Evolutionary conservation across 2,113 vertebrate genomes (phyloP).

Genomic region (Capricornis sumatraensis): DNA sequence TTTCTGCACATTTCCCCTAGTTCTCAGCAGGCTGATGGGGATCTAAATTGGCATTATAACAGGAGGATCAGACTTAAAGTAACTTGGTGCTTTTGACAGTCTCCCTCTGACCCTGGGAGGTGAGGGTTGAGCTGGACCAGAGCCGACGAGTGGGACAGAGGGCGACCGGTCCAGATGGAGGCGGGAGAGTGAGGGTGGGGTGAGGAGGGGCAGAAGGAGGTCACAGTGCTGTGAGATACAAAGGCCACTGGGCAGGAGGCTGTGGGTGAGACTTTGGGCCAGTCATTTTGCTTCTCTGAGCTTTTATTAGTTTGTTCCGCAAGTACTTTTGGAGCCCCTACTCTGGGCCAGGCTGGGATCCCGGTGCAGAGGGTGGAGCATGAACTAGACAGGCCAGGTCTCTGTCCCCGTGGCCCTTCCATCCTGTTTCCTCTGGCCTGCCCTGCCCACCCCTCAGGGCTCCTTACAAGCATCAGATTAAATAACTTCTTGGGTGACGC

Average conservation of each 20-base stretch:
- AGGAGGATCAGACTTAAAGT: not conserved
- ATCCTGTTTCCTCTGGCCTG: not conserved
- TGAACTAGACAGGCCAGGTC: not conserved
- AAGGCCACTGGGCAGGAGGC: not conserved
- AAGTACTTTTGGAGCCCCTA: not conserved
- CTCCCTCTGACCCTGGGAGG: not conserved
- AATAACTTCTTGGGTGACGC: not conserved
- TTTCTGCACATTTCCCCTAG: not conserved
- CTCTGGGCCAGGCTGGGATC: not conserved
- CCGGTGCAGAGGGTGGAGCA: not conserved
- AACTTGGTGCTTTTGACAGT: not conserved
- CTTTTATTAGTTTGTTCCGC: not conserved
- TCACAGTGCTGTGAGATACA: not conserved
- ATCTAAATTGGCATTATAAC: not conserved
- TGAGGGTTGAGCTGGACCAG: not conserved
- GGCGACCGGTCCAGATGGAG: not conserved
- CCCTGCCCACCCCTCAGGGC: not conserved
- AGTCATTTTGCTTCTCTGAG: not conserved
- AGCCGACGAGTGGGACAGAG: not conserved
- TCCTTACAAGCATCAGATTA: not conserved
- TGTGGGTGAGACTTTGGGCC: not conserved
- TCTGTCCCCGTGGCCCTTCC: not conserved
- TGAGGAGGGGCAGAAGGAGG: accelerated
- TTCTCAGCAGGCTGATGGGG: not conserved
- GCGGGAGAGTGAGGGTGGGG: not conserved